A percentile compares a stretch with the other conserved stretches of the same genome.
phyloP scores from a whole-genome alignment of 2,888 invertebrate genomes.

The Ormyrus nitidulus region DNA sequence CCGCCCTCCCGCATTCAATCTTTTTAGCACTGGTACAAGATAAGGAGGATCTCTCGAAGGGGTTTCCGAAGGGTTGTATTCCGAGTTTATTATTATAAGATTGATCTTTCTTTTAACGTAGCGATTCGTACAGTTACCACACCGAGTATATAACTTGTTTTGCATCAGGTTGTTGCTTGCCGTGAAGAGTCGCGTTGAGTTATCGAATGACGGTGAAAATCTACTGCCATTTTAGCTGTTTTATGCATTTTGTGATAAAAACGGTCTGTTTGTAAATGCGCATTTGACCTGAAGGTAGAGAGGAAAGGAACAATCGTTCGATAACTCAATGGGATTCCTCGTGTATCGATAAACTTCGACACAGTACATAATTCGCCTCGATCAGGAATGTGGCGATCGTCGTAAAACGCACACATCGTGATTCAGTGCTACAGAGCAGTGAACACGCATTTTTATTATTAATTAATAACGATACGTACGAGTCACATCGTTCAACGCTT shows the following conservation, averaged over 20 bases:
- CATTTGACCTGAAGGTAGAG: too few species aligned
- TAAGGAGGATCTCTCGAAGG: constrained; percentile 10
- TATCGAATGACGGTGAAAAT: not conserved
- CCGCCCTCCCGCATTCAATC: not conserved
- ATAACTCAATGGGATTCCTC: constrained; percentile 1
- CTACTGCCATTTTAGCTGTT: not conserved
- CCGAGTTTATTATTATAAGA: constrained; percentile 35
- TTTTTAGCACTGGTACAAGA: constrained; percentile 7
- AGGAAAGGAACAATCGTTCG: not conserved
- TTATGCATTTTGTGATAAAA: too few species aligned
- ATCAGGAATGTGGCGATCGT: not conserved
- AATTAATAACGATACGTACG: constrained; percentile 49
- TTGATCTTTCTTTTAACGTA: constrained; percentile 54
- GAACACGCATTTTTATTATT: constrained; percentile 53
- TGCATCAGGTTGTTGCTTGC: constrained; percentile 1
- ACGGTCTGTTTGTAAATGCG: too few species aligned
- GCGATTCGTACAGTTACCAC: constrained; percentile 63
- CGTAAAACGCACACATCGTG: constrained; percentile 11
- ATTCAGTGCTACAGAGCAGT: constrained; percentile 51
- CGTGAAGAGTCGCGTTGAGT: not conserved
- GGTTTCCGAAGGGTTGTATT: constrained; percentile 44
- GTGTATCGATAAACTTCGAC: not conserved
- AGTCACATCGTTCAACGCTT: constrained; percentile 7
- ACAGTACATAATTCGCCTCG: not conserved
- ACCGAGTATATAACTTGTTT: constrained; percentile 60